A percentile compares a stretch with the other conserved stretches of the same genome.
Conservation (phyloP, 2,888 invertebrate species). For the Copidosoma aretas region DNA sequence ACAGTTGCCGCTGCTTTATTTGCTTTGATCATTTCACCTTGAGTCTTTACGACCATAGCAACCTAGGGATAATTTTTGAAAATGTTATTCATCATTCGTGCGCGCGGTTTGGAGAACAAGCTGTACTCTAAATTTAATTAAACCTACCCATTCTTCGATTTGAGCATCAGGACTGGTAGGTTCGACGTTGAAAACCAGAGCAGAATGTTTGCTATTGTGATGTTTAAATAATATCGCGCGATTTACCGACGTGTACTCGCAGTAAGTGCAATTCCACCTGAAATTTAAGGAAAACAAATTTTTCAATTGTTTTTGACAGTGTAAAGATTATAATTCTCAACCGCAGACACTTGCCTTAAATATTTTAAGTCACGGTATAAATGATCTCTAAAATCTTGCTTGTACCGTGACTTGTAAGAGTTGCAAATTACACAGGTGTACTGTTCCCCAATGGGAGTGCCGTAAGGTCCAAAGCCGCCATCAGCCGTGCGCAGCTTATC, state of each 20-base stretch:
- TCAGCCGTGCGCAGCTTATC: conserved; percentile 10
- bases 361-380: conserved; percentile 73
- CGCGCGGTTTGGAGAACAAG: too few species aligned
- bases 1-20: neutral
- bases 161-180: conserved; percentile 61
- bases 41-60: conserved; percentile 36
- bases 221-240: conserved; percentile 67
- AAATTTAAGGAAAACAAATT: conserved; percentile 51
- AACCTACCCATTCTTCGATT: conserved; percentile 67
- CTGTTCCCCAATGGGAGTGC: conserved; percentile 66
- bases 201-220: conserved; percentile 63
- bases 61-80: conserved; percentile 21
- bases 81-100: too few species aligned
- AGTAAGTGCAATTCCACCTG: conserved; percentile 70
- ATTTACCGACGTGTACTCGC: conserved; percentile 68
- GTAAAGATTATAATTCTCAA: neutral
- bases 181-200: conserved; percentile 46
- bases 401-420: conserved; percentile 66
- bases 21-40: conserved; percentile 50
- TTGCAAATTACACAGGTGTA: conserved; percentile 71
- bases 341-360: conserved; percentile 64
- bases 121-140: conserved; percentile 4
- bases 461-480: conserved; percentile 55
- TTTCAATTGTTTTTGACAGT: neutral
- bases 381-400: conserved; percentile 71